Percentiles rank a stretch among this genome's conserved stretches.
Evolutionary conservation across 2,797 vertebrate species (phyloP).

Genomic region (Anas bahamensis): DNA sequence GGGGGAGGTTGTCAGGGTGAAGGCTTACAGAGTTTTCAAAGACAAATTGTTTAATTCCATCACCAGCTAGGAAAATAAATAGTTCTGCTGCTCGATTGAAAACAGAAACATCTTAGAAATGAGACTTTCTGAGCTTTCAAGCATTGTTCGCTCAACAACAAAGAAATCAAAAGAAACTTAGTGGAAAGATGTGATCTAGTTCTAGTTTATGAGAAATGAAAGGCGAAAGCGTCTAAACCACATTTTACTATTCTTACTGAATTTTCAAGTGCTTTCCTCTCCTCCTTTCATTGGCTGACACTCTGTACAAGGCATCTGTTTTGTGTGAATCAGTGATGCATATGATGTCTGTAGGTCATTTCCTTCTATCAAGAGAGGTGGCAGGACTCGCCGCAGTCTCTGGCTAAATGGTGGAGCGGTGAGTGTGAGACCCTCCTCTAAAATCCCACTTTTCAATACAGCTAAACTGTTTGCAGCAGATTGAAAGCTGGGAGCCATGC

Average conservation of each 20-base stretch:
- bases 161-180: constrained; percentile 66
- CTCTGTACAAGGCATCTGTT: not conserved
- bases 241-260: constrained; percentile 7
- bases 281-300: constrained; percentile 2
- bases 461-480: not conserved
- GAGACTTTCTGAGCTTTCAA: constrained; percentile 65
- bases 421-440: not conserved
- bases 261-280: constrained; percentile 56
- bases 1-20: constrained; percentile 54
- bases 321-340: not conserved
- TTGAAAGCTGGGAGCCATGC: constrained; percentile 63
- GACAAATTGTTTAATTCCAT: constrained; percentile 78
- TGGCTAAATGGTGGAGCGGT: not conserved
- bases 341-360: not conserved
- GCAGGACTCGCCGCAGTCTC: not conserved
- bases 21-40: constrained; percentile 75
- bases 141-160: constrained; percentile 49
- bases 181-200: constrained; percentile 25
- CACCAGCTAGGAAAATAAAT: constrained; percentile 77
- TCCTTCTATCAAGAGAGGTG: not conserved
- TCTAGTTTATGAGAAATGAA: constrained; percentile 60
- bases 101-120: constrained; percentile 72
- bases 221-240: constrained; percentile 55
- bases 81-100: constrained; percentile 66
- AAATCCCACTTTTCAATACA: constrained; percentile 26